Percentiles rank a stretch among this genome's conserved stretches.
Conservation (phyloP, 2,113 vertebrate genomes). For the Calidris pugnax region DNA sequence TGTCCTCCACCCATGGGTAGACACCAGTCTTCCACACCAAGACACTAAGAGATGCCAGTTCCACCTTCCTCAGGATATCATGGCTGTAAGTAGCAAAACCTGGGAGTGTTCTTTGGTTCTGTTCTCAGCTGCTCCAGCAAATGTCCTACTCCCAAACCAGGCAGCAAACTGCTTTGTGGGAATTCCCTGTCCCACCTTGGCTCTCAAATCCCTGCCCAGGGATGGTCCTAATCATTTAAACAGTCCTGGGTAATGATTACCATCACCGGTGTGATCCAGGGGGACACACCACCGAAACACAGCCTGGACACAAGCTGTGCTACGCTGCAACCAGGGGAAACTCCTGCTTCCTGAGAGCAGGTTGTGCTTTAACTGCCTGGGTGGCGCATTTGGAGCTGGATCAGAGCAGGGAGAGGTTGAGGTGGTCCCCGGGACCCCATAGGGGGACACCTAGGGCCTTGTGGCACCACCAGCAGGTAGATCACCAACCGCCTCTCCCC, state of each 20-base stretch:
- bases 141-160: background rate
- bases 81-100: background rate
- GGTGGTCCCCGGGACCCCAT: accelerated
- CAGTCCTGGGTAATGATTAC: background rate
- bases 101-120: background rate
- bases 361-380: background rate
- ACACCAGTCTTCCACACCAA: background rate
- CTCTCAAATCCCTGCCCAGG: background rate
- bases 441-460: background rate
- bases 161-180: background rate
- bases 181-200: background rate
- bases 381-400: background rate
- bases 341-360: background rate
- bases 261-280: accelerated
- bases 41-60: background rate
- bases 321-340: background rate
- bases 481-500: background rate
- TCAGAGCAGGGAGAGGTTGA: background rate
- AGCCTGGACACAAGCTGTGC: background rate
- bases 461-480: background rate
- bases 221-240: background rate
- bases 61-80: background rate
- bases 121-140: background rate
- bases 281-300: background rate
- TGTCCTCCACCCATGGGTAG: accelerated